phyloP scores from a whole-genome alignment of 2,113 vertebrate genomes.

The Grammomys dolichurus region DNA sequence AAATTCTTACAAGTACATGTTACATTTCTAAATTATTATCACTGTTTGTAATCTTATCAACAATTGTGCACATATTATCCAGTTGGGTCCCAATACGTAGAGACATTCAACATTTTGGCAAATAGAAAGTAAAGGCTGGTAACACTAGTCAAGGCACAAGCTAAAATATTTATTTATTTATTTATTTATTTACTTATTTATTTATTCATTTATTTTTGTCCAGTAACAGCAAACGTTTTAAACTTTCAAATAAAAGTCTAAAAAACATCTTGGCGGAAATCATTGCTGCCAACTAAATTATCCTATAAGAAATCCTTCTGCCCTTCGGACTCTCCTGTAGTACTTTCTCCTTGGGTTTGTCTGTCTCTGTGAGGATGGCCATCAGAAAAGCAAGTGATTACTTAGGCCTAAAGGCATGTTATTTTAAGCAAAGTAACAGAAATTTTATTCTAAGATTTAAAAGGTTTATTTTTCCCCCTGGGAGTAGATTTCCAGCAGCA shows the following conservation, averaged over 20 bases:
- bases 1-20: neutral
- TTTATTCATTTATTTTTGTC: too few species aligned
- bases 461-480: neutral
- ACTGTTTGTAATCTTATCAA: neutral
- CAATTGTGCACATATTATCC: neutral
- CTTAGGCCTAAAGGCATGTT: neutral
- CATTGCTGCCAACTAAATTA: conserved; percentile 26
- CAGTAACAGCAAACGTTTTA: neutral
- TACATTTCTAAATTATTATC: neutral
- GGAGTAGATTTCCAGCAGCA: neutral
- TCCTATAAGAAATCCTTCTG: neutral
- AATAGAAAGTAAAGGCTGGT: conserved; percentile 30
- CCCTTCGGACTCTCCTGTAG: neutral
- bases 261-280: conserved; percentile 9
- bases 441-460: conserved; percentile 48
- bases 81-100: neutral
- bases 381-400: conserved; percentile 50
- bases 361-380: conserved; percentile 1
- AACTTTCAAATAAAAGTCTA: conserved; percentile 38
- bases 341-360: neutral
- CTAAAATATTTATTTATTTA: neutral
- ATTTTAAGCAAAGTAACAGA: conserved; percentile 34
- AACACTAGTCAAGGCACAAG: neutral
- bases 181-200: too few species aligned
- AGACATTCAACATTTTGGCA: conserved; percentile 46